These are phyloP conservation scores for Balaenoptera acutorostrata DNA, from an alignment of 2,113 vertebrate species.

Conservation along the genomic window DNA sequence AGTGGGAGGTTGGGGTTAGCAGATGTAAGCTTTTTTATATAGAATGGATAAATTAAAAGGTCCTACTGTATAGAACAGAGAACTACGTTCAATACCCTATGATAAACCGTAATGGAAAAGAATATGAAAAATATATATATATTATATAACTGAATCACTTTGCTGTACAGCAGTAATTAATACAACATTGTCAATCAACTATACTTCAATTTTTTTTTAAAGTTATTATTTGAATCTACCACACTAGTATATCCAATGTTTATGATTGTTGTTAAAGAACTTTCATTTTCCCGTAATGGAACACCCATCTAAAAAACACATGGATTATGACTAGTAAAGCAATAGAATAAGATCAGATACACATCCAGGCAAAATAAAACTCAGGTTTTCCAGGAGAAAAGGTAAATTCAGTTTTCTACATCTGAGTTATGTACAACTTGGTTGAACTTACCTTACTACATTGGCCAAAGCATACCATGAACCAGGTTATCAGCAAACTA, in stretches of 20 bases:
- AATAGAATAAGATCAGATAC: neutral
- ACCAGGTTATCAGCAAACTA: neutral
- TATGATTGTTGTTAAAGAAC: neutral
- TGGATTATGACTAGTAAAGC: slow-evolving; percentile 6
- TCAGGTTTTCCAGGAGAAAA: neutral
- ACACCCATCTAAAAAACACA: neutral
- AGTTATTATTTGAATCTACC: neutral
- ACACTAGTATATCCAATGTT: neutral
- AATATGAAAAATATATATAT: neutral
- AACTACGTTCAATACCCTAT: neutral
- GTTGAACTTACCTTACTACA: neutral
- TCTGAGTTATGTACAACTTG: neutral
- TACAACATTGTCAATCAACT: neutral
- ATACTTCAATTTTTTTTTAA: neutral
- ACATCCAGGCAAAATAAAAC: neutral
- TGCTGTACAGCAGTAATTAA: neutral
- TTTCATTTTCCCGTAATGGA: neutral
- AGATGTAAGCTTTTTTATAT: neutral
- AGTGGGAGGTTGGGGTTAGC: neutral
- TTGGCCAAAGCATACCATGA: neutral
- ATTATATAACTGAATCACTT: neutral
- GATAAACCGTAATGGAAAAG: neutral
- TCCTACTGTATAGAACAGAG: neutral
- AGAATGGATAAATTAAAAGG: neutral
- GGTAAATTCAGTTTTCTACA: neutral